Evolutionary conservation across 2,797 vertebrate genomes (phyloP), one percentile per base, ranked within the genome.

Genomic region (Percopsis omiscomaycus): DNA sequence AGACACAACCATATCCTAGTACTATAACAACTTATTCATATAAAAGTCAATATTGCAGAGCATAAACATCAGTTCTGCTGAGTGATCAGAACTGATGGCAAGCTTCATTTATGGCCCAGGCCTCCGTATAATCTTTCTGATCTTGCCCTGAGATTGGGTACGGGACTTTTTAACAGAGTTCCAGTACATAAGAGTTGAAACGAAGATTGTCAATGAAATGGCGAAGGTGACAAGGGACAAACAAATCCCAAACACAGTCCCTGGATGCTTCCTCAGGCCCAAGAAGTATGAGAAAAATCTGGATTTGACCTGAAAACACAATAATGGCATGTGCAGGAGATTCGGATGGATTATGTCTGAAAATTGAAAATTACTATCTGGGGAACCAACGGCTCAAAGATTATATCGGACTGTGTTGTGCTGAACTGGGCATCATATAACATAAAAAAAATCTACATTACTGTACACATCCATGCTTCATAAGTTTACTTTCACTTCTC

Each of bases 91-190:
- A 22, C 74, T 86, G 85, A 72, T 82, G 83, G 78, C 66, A 77
- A 86, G 77, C 81, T 82, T 84, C 62, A 22, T 74, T 89, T 77
- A 92, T 81, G 77, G 63, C 78, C 78, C 79, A 82, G 87, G 86
- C 92, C 92, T 92, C 90, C 91, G 90, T 82, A 88, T 90, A 90
- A 96, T 95, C 94, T 95, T 96, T 94, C 94, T 94, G 92, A 96
- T 93, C 94, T 94, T 95, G 92, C 94, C 91, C 89, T 93, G 92
- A 3, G 95, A 90, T 76, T 95, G 90, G 55, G 96, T 83, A 69
- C 86, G 93, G 68, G 95, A 91, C 92, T 91, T 95, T 95, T 96
- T 96, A 84, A 96, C 92, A 86, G 93, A 92, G 89, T 89, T 95
- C 91, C 95, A 96, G 91, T 95, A 98, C 63, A 92, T 92, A 79